Evolutionary conservation across 2,888 invertebrate species (phyloP).

Genomic region (Crossocerus cetratus): DNA sequence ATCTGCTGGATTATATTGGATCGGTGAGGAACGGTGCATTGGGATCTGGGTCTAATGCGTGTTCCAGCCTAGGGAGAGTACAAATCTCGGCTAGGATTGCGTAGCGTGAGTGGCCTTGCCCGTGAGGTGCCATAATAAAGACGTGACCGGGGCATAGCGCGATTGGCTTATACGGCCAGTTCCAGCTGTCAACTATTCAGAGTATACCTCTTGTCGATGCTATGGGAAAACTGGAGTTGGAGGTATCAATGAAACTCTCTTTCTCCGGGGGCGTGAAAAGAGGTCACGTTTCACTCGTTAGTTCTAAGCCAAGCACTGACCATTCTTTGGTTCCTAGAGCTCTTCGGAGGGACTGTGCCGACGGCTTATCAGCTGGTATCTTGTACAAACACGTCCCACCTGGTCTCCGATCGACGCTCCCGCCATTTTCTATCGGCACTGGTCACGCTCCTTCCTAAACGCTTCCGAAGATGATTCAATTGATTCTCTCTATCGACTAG

Average conservation of each 20-base stretch:
- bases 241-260: too few species aligned
- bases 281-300: not conserved
- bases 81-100: conserved; percentile 12
- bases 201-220: too few species aligned
- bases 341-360: conserved; percentile 37
- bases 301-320: conserved; percentile 42
- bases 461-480: conserved; percentile 51
- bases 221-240: too few species aligned
- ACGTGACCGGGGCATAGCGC: conserved; percentile 26
- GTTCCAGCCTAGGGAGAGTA: conserved; percentile 9
- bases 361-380: conserved; percentile 58
- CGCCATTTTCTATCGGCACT: conserved; percentile 59
- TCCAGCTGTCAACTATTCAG: too few species aligned
- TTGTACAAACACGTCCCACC: conserved; percentile 64
- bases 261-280: conserved; percentile 6
- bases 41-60: too few species aligned
- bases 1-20: too few species aligned
- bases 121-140: conserved; percentile 20
- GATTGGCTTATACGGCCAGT: too few species aligned
- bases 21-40: too few species aligned
- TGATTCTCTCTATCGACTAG: too few species aligned
- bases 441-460: conserved; percentile 59
- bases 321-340: conserved; percentile 33
- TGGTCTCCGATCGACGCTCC: conserved; percentile 56
- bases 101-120: conserved; percentile 17